Base-by-base conservation (phyloP, 2,797 vertebrate genomes). In the Hyperoplus immaculatus region DNA sequence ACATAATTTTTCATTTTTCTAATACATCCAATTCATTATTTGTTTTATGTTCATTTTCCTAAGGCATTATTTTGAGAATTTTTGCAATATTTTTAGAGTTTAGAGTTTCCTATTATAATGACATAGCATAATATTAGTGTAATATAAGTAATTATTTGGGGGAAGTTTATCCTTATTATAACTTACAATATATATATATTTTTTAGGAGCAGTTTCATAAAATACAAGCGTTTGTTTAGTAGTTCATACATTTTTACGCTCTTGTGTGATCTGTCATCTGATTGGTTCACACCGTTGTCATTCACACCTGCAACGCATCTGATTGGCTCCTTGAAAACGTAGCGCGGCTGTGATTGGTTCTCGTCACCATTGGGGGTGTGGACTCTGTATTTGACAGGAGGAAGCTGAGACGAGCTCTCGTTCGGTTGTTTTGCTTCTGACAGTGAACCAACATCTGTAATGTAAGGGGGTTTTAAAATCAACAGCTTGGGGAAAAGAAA, bases 281-380 rank as follows among this genome's bases (percentile, higher is more conserved):
- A 90, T 85, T 87, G 87, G 78, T 12, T 2, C 4, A 42, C 0
- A 39, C 0, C 0, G 21, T 6, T 75, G 58, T 75, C 79, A 66
- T 2, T 78, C 4, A 73, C n/a, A 12, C 1, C 0, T 0, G 29
- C 29, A 29, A 29, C 29, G 29, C 12, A 68, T 42, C 1, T 83
- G 76, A 90, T 85, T 87, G 87, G 78, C 10, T 2, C 4, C 79
- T 62, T 2, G 77, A 4, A 73, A 15, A 12, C 1, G 0, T 0
- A 10, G 38, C 1, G 7, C 57, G 1, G 4, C 4, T 69, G 14
- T 85, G 83, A 94, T 94, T 95, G 90, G 95, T 6, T 0, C 0
- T 29, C n/a, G 65, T 70, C 46, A 62, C 46, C 29, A 2, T 45
- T 55, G 21, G 29, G 29, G 29, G 29, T 8, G 13, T n/a, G 66